Evolutionary conservation across 1,140 invertebrate species (phyloP).

Genomic region (Tribolium castaneum): DNA sequence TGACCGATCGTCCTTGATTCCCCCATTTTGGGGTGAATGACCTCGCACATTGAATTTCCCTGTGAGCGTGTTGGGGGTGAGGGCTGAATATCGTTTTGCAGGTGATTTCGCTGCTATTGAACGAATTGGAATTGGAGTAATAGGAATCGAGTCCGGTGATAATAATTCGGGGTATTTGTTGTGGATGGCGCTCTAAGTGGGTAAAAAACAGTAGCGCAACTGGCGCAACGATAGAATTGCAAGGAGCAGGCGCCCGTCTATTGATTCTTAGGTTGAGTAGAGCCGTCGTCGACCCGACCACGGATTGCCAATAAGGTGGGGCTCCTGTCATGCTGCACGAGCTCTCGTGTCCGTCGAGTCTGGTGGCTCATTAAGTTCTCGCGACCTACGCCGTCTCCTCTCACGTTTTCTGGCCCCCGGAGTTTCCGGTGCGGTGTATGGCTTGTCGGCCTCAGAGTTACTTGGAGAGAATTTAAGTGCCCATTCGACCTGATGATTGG

Average conservation of each 20-base stretch:
- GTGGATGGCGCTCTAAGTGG: conserved; percentile 34
- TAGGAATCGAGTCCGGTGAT: not conserved
- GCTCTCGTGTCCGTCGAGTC: conserved; percentile 29
- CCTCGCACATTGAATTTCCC: conserved; percentile 11
- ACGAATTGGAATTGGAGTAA: not conserved
- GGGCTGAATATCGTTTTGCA: not conserved
- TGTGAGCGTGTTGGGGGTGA: not conserved
- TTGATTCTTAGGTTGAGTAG: conserved; percentile 25
- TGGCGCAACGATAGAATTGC: conserved; percentile 39
- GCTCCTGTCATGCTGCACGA: conserved; percentile 50
- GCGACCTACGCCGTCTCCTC: conserved; percentile 42
- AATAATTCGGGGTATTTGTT: not conserved
- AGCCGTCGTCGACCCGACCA: conserved; percentile 30
- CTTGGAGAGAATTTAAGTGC: conserved; percentile 35
- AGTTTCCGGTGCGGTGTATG: conserved; percentile 49
- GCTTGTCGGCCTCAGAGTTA: conserved; percentile 46
- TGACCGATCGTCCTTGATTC: conserved; percentile 18
- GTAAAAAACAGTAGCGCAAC: conserved; percentile 38
- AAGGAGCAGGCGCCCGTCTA: conserved; percentile 20
- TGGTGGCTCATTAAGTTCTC: conserved; percentile 32
- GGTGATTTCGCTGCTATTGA: not conserved
- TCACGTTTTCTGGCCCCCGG: conserved; percentile 37
- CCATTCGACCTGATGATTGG: conserved; percentile 81
- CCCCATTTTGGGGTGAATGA: not conserved
- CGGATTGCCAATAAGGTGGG: conserved; percentile 51